A percentile compares a stretch with the other conserved stretches of the same genome.
Evolutionary conservation across 2,797 vertebrate genomes (phyloP).

Genomic region (Trichosurus vulpecula): DNA sequence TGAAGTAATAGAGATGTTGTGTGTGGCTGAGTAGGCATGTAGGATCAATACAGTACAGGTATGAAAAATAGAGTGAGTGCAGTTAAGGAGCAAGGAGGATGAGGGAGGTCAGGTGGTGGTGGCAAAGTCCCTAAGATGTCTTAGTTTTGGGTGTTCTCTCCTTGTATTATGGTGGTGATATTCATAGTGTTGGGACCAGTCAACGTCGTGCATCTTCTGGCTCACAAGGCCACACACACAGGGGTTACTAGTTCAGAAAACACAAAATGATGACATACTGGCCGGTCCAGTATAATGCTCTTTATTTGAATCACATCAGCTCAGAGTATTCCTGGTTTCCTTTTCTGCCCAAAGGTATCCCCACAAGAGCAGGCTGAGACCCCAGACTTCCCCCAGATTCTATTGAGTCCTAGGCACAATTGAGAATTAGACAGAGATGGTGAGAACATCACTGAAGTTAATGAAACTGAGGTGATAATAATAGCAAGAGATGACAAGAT

Average conservation of each 20-base stretch:
- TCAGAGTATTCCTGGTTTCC: neutral
- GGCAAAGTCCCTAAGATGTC: neutral
- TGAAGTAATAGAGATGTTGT: neutral
- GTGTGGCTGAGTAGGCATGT: neutral
- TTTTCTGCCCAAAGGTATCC: neutral
- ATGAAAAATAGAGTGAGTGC: neutral
- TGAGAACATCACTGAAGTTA: neutral
- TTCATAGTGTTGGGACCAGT: neutral
- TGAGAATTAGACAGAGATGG: conserved; percentile 12
- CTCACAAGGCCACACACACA: neutral
- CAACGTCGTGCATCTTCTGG: neutral
- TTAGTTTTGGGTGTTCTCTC: neutral
- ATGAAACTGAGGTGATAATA: neutral
- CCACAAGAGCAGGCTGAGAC: neutral
- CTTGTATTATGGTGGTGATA: neutral
- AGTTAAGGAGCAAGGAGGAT: neutral
- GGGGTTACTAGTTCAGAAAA: no score
- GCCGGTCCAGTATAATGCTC: neutral
- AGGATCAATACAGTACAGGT: neutral
- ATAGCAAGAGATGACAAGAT: conserved; percentile 1
- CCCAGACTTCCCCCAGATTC: neutral
- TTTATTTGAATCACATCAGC: neutral
- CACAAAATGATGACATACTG: neutral
- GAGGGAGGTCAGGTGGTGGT: neutral
- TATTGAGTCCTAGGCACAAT: conserved; percentile 26